Evolutionary conservation across 2,888 invertebrate species (phyloP), one percentile per base, ranked within the genome.

Genomic region (Miltochrista miniata): DNA sequence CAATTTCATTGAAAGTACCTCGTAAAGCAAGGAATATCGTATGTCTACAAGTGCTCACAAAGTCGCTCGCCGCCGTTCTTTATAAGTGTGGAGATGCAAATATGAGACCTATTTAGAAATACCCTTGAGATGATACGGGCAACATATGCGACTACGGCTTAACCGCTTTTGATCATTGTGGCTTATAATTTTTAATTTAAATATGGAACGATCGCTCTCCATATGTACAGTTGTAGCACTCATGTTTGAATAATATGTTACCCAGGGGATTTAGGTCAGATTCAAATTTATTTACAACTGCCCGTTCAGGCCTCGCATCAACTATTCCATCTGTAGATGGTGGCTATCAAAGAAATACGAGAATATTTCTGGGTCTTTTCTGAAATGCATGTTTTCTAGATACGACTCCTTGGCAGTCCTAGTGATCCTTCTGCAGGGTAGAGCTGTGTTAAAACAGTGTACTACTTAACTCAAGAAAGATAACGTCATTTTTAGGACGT

Each of bases 111-210:
- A 70, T 70, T 70, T 60, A 68, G 63, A 46, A 44, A 67, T 61
- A 51, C 65, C 57, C 38, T 7, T 14, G 59, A 51, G 63, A 54
- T 61, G 54, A 57, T 57, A 55, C 53, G 59, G 59, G 63, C 56
- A 56, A 51, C 52, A 51, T 64, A 68, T 59, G 54, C 30, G 24
- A 14, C 39, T 24, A 35, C 45, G 24, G 37, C n/a, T 41, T 40
- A n/a, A 18, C 31, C 41, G 45, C 54, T 48, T 63, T 59, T 64
- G 68, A 70, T 64, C 68, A n/a, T 48, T 60, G 51, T 52, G 43
- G 58, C 68, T 56, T 62, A 56, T 64, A 62, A 67, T 67, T 67
- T 56, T 56, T 59, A 62, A 67, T 70, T 70, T 62, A 56, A 67
- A 68, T 69, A 58, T 68, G 54, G 58, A 67, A 66, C 56, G 65